Percentiles rank a stretch among this genome's conserved stretches.
These are phyloP conservation scores for Equus quagga DNA, from an alignment of 2,113 vertebrate species.

Conservation along the genomic window DNA sequence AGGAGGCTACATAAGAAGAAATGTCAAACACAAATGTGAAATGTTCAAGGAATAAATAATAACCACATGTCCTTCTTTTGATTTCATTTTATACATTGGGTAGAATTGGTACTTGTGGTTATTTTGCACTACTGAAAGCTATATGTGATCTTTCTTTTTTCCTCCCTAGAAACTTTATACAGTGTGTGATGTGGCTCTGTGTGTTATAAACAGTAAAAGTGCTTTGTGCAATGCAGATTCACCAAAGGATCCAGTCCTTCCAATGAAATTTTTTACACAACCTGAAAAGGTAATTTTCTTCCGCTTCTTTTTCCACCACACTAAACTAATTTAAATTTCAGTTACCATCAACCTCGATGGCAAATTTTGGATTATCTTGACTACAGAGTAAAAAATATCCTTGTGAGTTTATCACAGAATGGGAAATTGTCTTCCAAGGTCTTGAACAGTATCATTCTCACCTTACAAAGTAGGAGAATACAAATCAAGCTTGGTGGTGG, in stretches of 20 bases:
- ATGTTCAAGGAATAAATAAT: slow-evolving; percentile 15
- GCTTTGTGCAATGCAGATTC: slow-evolving; percentile 97
- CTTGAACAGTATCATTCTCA: not conserved
- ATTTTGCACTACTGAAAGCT: slow-evolving; percentile 40
- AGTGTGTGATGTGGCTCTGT: slow-evolving; percentile 98
- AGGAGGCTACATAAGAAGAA: not conserved
- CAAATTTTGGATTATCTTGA: not conserved
- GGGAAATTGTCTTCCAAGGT: not conserved
- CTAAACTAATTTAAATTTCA: slow-evolving; percentile 39
- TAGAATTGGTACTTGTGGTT: slow-evolving; percentile 23
- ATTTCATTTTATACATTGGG: not conserved
- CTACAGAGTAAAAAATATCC: not conserved
- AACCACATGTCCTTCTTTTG: not conserved
- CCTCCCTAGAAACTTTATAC: slow-evolving; percentile 95
- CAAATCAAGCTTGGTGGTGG: not conserved
- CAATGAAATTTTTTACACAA: slow-evolving; percentile 96
- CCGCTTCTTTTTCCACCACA: not conserved
- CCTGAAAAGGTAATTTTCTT: slow-evolving; percentile 94
- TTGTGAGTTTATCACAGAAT: not conserved
- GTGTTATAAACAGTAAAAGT: slow-evolving; percentile 99
- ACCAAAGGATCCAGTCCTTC: slow-evolving; percentile 96
- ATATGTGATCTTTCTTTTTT: slow-evolving; percentile 39
- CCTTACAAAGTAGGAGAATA: not conserved
- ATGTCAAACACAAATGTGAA: not conserved
- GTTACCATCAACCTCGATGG: not conserved